Conservation (phyloP, 2,888 invertebrate species). For the Coelogynopora nodosa region DNA sequence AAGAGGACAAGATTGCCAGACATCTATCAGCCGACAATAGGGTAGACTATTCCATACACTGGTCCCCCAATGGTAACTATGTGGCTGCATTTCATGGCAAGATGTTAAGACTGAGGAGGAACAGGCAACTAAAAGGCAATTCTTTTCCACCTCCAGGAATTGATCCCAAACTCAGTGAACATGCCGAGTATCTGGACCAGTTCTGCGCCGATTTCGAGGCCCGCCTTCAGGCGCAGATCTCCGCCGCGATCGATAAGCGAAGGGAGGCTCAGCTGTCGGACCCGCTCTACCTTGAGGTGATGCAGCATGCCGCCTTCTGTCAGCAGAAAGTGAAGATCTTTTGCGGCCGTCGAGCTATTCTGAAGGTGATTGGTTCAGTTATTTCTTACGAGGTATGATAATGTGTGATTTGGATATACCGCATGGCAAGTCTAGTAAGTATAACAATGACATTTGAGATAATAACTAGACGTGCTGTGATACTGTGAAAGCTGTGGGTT, state of each 20-base stretch:
- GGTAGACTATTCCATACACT: constrained; percentile 43
- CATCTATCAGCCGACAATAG: constrained; percentile 44
- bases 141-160: too few relatives aligned
- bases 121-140: too few relatives aligned
- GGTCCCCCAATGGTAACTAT: constrained; percentile 42
- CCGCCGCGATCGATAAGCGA: constrained; percentile 59
- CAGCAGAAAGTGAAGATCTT: constrained; percentile 71
- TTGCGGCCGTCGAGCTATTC: constrained; percentile 69
- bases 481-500: too few relatives aligned
- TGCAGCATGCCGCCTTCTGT: constrained; percentile 72
- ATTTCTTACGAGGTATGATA: too few relatives aligned
- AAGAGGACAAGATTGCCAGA: constrained; percentile 44
- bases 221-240: constrained; percentile 70
- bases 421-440: too few relatives aligned
- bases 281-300: constrained; percentile 68
- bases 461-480: too few relatives aligned
- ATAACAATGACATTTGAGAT: too few relatives aligned
- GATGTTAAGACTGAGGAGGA: too few relatives aligned
- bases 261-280: constrained; percentile 65
- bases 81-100: too few relatives aligned
- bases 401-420: too few relatives aligned
- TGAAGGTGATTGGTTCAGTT: too few relatives aligned
- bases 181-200: constrained; percentile 68
- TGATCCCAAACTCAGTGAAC: constrained; percentile 65
- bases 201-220: constrained; percentile 69